A percentile compares a stretch with the other conserved stretches of the same genome.
Conservation (phyloP, 2,113 vertebrate genomes). For the Isurus oxyrinchus region DNA sequence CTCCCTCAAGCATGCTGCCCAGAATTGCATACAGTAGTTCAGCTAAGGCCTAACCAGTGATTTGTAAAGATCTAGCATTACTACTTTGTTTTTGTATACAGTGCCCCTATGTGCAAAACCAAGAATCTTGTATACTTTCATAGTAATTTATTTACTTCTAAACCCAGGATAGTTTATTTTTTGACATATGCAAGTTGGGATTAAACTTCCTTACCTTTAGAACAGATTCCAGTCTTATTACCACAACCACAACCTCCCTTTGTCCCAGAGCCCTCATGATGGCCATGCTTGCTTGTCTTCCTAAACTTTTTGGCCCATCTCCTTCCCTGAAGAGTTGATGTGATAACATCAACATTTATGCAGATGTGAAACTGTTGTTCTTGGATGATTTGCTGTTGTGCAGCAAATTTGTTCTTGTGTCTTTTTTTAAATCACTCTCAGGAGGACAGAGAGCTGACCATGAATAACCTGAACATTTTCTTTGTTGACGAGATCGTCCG, state of each 20-base stretch:
- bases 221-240: neutral
- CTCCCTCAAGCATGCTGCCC: neutral
- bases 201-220: neutral
- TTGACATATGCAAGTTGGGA: neutral
- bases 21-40: neutral
- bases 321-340: conserved; percentile 1
- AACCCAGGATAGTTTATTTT: neutral
- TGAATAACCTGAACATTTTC: neutral
- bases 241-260: neutral
- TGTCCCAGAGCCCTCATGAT: neutral
- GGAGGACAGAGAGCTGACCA: neutral
- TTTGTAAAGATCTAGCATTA: neutral
- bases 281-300: neutral
- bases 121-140: neutral
- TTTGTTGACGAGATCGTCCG: neutral
- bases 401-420: neutral
- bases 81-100: neutral
- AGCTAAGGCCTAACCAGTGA: neutral
- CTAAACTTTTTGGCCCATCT: neutral
- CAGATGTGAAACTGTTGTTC: conserved; percentile 4
- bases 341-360: conserved; percentile 17
- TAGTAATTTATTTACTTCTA: neutral
- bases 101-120: neutral
- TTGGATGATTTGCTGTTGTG: neutral
- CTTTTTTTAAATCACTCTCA: neutral